phyloP scores from a whole-genome alignment of 35 echinoderm and acorn worm species.

The Hemicentrotus pulcherrimus region DNA sequence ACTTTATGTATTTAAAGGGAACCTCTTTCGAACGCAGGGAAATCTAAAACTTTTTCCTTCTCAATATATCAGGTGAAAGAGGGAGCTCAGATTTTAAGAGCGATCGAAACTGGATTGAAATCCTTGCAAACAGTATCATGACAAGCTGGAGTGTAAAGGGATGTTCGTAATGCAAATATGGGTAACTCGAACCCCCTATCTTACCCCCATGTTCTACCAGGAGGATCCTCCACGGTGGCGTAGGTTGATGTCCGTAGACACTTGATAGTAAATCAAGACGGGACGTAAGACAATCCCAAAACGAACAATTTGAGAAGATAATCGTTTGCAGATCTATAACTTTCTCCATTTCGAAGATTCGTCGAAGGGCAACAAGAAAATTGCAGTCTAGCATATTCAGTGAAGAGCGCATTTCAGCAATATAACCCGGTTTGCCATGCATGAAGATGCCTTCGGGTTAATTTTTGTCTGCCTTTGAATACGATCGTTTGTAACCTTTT shows the following conservation, averaged over 20 bases:
- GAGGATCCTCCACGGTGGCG: neutral
- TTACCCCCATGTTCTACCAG: neutral
- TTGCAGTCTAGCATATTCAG: neutral
- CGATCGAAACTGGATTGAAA: constrained; percentile 51
- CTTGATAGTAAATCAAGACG: neutral
- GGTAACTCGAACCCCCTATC: constrained; percentile 28
- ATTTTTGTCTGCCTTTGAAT: too few species aligned
- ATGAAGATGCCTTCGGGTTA: too few species aligned
- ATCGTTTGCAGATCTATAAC: constrained; percentile 12
- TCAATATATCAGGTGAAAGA: neutral
- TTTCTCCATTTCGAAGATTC: neutral
- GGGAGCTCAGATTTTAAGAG: neutral
- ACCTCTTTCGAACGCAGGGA: neutral
- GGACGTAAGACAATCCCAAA: neutral
- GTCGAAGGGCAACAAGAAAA: neutral
- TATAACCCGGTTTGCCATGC: too few species aligned
- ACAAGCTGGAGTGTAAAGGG: constrained; percentile 14
- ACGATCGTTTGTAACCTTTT: too few species aligned
- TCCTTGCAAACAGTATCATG: constrained; percentile 52
- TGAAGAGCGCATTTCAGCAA: too few species aligned
- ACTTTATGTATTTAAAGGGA: neutral
- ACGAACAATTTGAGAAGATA: constrained; percentile 1
- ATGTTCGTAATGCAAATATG: constrained; percentile 39
- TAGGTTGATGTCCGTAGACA: neutral
- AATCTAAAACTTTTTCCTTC: neutral